Conservation (phyloP, 2,888 invertebrate species). For the Hirtodrosophila duncani region DNA sequence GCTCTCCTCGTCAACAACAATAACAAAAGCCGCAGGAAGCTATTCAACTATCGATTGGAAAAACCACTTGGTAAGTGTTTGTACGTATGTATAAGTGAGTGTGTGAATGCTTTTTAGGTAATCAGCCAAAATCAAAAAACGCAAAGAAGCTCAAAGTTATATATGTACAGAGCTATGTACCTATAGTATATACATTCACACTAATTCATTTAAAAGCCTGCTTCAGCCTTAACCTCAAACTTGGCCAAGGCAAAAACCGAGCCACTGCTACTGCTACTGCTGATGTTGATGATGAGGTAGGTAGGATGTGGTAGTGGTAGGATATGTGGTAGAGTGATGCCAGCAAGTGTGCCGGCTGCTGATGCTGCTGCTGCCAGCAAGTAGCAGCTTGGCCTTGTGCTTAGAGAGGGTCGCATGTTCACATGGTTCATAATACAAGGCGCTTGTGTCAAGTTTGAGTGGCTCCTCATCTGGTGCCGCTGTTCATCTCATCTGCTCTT, state of each 20-base stretch:
- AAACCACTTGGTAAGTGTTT: slow-evolving; percentile 18
- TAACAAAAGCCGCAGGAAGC: slow-evolving; percentile 12
- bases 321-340: neutral
- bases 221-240: slow-evolving; percentile 55
- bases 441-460: slow-evolving; percentile 62
- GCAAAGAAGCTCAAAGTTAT: slow-evolving; percentile 46
- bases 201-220: slow-evolving; percentile 63
- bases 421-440: neutral
- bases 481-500: slow-evolving; percentile 23
- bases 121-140: slow-evolving; percentile 41
- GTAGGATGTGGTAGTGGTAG: slow-evolving; percentile 14
- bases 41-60: slow-evolving; percentile 38
- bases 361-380: slow-evolving; percentile 26
- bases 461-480: slow-evolving; percentile 27
- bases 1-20: slow-evolving; percentile 15
- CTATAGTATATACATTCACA: no score
- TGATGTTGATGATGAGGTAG: no score
- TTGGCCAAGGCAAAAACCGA: slow-evolving; percentile 52
- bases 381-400: slow-evolving; percentile 51
- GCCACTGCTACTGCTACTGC: no score
- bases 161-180: no score
- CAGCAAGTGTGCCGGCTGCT: slow-evolving; percentile 11
- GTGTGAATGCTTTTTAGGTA: slow-evolving; percentile 44
- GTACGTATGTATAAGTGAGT: neutral
- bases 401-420: slow-evolving; percentile 24